Evolutionary conservation across 2,113 vertebrate species (phyloP), one percentile per base, ranked within the genome.

Genomic region (Labeo rohita): DNA sequence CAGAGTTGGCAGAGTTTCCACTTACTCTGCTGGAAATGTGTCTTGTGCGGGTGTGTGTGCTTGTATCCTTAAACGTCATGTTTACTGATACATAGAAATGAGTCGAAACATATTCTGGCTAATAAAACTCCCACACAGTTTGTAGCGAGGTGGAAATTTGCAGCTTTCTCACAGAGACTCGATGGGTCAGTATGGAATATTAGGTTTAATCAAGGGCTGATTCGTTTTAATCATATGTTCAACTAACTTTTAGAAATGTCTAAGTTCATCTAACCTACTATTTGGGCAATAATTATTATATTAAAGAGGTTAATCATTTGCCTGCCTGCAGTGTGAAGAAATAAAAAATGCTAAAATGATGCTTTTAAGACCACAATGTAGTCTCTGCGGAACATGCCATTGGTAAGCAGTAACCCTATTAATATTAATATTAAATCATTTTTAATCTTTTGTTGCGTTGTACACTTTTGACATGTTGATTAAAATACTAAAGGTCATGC

Each of bases 1-100:
- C 63, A 4, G 23, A 43, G n/a, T 81, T 68, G 61, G 79, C 79
- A 82, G 78, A 65, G 63, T 82, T 82, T 70, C 28, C 80, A 68
- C 65, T 54, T 36, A 70, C 47, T 82, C 28, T 52, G 6, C 47
- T 70, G 28, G 39, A 70, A 70, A 82, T 81, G 61, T 63, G 39
- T 80, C 9, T 43, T 43, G 76, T 63, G 43, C 15, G n/a, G 2
- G 23, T 34, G 49, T 80, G 39, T 47, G 43, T 28, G 78, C n/a
- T 15, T 80, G 78, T 80, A 18, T 36, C 43, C 49, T 82, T 70
- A 82, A 82, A 70, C 6, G 16, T 21, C 18, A 52, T 70, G 47
- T 82, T 82, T 82, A 82, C 65, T 36, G 65, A 82, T 70, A 70
- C 47, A 52, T 49, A 70, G 47, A 54, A 66, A 70, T 68, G 47